A percentile compares a stretch with the other conserved stretches of the same genome.
Evolutionary conservation across 2,797 vertebrate genomes (phyloP).

Genomic region (Pampus argenteus): DNA sequence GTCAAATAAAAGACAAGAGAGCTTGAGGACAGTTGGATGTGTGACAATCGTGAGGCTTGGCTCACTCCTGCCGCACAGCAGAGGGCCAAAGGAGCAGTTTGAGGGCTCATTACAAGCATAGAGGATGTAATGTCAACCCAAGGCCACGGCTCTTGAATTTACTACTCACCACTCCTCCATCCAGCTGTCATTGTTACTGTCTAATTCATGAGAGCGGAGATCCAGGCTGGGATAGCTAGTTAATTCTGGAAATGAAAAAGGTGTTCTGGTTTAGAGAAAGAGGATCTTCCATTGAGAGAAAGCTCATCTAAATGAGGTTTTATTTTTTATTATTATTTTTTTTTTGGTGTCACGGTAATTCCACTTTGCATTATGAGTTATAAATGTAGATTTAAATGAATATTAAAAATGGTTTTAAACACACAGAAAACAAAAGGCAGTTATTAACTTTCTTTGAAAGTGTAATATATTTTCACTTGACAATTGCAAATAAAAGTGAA

Average conservation of each 20-base stretch:
- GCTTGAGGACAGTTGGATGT: conserved; percentile 74
- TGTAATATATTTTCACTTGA: conserved; percentile 38
- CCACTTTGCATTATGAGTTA: not conserved
- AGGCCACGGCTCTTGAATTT: conserved; percentile 77
- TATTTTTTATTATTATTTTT: too few relatives aligned
- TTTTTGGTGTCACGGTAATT: conserved; percentile 1
- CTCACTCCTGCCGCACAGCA: conserved; percentile 43
- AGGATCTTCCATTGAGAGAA: not conserved
- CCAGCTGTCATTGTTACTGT: conserved; percentile 74
- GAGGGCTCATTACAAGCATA: conserved; percentile 79
- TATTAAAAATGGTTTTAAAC: not conserved
- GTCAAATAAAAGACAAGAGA: conserved; percentile 76
- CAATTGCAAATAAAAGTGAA: conserved; percentile 46
- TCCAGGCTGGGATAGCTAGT: conserved; percentile 57
- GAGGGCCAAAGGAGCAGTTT: conserved; percentile 63
- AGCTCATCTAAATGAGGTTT: not conserved
- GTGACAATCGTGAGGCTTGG: conserved; percentile 61
- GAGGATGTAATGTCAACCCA: conserved; percentile 79
- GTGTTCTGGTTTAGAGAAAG: conserved; percentile 28
- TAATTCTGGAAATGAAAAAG: conserved; percentile 45
- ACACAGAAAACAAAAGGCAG: conserved; percentile 20
- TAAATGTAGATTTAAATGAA: not conserved
- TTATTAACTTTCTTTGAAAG: conserved; percentile 31
- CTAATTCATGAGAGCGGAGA: conserved; percentile 67
- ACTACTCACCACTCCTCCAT: conserved; percentile 65